Base-by-base conservation (phyloP, 2,113 vertebrate genomes). In the Rhynchomys soricoides region DNA sequence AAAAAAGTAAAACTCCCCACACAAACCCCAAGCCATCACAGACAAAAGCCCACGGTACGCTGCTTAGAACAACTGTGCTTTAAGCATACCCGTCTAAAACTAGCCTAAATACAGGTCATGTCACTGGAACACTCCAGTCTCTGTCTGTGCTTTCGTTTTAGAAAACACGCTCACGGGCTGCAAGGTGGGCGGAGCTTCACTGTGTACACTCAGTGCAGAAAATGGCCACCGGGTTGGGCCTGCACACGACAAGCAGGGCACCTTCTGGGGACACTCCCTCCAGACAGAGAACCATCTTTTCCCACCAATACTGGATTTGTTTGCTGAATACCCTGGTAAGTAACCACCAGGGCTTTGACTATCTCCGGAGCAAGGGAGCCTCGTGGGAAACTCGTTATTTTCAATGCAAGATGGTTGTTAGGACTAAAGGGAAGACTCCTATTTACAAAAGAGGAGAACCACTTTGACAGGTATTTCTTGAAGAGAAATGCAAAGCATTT, bases 121-220 rank as follows among this genome's bases (percentile, higher is more conserved):
- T 93, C 66, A 81, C 24, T 24, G 45, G 89, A 73, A 75, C 68
- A 88, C 91, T 95, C 66, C 68, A 62, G 97, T 95, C 86, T 92
- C 97, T 94, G 94, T 91, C 74, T 81, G 94, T 93, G 96, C 97
- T 97, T 98, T 97, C 97, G 95, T 97, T 97, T 97, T 89, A 96
- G 96, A 96, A 96, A 95, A 95, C 97, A 96, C 94, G 92, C 89
- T 90, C 94, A 16, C 7, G 21, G 94, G 75, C 95, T 88, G 77
- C 82, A 40, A 45, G 2, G 94, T 66, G 89, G 97, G 88, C 2
- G 57, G 97, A n/a, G 95, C 45, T 50, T 68, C 77, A 43, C 94
- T 24, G 70, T 29, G 57, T 96, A 93, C 66, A 93, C 71, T 59
- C 90, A 34, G 83, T 82, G 52, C 86, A 95, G 95, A 97, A 97